A percentile compares a stretch with the other conserved stretches of the same genome.
Conservation (phyloP, 2,113 vertebrate species). For the Gambusia holbrooki region DNA sequence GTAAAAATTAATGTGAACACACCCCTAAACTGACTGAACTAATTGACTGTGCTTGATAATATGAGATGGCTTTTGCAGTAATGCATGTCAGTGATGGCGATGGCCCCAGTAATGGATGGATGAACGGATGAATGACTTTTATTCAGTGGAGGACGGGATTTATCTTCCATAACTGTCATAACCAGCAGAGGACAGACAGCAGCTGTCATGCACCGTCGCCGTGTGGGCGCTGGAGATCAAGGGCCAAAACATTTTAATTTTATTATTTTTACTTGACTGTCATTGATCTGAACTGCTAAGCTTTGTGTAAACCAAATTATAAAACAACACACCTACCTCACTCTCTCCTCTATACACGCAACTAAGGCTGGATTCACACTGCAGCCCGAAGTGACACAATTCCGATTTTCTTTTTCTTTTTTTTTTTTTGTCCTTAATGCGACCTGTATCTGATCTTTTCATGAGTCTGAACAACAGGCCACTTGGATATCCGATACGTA, state of each 20-base stretch:
- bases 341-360: neutral
- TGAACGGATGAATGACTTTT: constrained; percentile 37
- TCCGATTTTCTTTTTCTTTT: too few species aligned
- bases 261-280: neutral
- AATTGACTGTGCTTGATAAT: constrained; percentile 44
- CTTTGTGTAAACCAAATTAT: neutral
- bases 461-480: too few species aligned
- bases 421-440: too few species aligned
- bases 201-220: constrained; percentile 26
- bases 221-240: neutral
- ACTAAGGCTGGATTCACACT: too few species aligned
- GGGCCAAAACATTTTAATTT: neutral
- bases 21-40: constrained; percentile 50
- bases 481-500: too few species aligned
- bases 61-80: constrained; percentile 38
- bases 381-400: too few species aligned
- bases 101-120: constrained; percentile 36
- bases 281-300: neutral
- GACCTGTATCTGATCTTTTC: too few species aligned
- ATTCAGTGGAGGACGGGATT: constrained; percentile 22
- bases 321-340: too few species aligned
- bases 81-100: constrained; percentile 41
- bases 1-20: constrained; percentile 56
- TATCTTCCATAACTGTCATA: constrained; percentile 30
- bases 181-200: constrained; percentile 26